These are phyloP conservation scores for Cyrtorhinus lividipennis DNA, from an alignment of 1,140 invertebrate genomes.

Conservation along the genomic window DNA sequence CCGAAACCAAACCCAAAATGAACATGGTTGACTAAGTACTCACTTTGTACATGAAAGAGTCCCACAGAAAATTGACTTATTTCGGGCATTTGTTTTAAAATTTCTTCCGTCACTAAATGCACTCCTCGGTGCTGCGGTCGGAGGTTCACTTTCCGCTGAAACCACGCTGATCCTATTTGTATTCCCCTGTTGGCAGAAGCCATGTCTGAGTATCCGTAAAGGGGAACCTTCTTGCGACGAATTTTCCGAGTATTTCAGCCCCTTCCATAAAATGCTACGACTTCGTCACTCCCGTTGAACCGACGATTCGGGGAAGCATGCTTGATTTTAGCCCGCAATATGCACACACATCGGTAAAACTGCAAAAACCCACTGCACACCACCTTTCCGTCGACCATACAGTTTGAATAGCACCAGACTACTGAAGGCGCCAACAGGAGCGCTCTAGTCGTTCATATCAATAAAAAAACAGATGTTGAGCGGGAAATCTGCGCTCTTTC, in stretches of 20 bases:
- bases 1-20: background rate
- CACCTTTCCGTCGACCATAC: background rate
- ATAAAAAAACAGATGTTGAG: background rate
- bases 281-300: background rate
- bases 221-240: conserved; percentile 10
- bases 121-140: conserved; percentile 86
- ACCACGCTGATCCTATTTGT: conserved; percentile 88
- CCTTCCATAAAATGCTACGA: conserved; percentile 25
- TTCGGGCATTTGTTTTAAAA: conserved; percentile 82
- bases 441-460: background rate
- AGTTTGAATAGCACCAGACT: background rate
- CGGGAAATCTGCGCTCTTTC: background rate
- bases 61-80: conserved; percentile 83
- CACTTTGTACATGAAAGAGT: conserved; percentile 90
- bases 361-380: background rate
- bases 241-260: conserved; percentile 9
- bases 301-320: background rate
- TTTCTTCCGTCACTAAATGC: conserved; percentile 89
- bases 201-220: conserved; percentile 35
- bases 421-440: background rate
- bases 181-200: conserved; percentile 72
- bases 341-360: background rate
- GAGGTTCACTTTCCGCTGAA: conserved; percentile 89
- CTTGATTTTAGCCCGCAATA: background rate
- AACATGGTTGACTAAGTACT: too few species aligned